Evolutionary conservation across 2,888 invertebrate genomes (phyloP).

Genomic region (Callyntrura guangdongensis): DNA sequence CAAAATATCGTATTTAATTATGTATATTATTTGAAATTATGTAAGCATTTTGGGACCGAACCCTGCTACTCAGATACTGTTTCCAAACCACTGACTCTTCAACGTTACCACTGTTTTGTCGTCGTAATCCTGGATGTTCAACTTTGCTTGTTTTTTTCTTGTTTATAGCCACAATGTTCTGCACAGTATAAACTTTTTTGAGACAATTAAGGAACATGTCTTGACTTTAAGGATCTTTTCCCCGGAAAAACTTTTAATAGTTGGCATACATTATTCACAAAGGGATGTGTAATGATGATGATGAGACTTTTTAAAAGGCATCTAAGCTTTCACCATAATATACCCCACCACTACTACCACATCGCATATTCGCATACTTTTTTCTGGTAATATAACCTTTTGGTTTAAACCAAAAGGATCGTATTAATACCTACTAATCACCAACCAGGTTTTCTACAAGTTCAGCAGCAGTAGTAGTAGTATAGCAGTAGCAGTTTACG

Average conservation of each 20-base stretch:
- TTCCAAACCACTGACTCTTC: too few relatives aligned
- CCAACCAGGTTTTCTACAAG: conserved; percentile 35
- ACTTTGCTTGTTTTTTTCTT: conserved; percentile 18
- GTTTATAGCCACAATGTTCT: background rate
- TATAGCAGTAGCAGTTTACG: too few relatives aligned
- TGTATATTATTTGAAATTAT: too few relatives aligned
- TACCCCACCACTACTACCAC: background rate
- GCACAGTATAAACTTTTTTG: conserved; percentile 40
- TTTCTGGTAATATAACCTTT: conserved; percentile 52
- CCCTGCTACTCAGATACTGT: too few relatives aligned
- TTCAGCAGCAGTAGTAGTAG: background rate
- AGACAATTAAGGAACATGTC: conserved; percentile 43
- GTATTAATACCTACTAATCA: conserved; percentile 60
- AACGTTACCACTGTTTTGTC: too few relatives aligned
- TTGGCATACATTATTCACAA: conserved; percentile 62
- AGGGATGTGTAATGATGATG: conserved; percentile 26
- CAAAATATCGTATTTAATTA: too few relatives aligned
- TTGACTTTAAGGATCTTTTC: conserved; percentile 64
- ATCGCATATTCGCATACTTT: background rate
- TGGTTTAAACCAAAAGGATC: conserved; percentile 61
- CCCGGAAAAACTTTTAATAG: conserved; percentile 67
- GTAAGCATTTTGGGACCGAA: too few relatives aligned
- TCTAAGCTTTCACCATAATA: background rate
- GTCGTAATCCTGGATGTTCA: conserved; percentile 42
- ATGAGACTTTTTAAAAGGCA: conserved; percentile 41